These are phyloP conservation scores for Drosophila triauraria DNA, from an alignment of 1,140 invertebrate genomes.

Conservation along the genomic window DNA sequence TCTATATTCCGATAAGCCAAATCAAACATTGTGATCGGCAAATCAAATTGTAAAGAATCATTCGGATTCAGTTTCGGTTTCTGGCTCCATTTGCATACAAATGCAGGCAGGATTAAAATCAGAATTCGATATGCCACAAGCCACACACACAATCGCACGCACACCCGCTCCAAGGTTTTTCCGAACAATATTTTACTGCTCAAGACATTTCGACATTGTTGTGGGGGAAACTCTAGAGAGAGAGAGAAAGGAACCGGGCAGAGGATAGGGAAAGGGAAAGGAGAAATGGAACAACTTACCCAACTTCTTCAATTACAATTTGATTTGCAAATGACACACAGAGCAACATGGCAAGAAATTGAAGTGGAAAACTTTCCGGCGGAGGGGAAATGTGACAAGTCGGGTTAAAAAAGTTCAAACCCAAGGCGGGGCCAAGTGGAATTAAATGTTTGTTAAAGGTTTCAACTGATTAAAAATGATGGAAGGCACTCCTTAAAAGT, in stretches of 20 bases:
- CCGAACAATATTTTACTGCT: slow-evolving; percentile 54
- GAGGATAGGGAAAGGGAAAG: background rate
- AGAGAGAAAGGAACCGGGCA: background rate
- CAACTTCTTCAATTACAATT: slow-evolving; percentile 78
- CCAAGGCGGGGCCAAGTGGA: slow-evolving; percentile 26
- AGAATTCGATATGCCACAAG: slow-evolving; percentile 44
- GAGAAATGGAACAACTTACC: slow-evolving; percentile 31
- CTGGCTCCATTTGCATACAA: slow-evolving; percentile 56
- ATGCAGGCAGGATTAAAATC: slow-evolving; percentile 50
- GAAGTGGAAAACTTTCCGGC: slow-evolving; percentile 57
- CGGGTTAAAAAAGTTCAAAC: slow-evolving; percentile 37
- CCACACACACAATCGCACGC: slow-evolving; percentile 11
- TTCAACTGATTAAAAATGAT: slow-evolving; percentile 47
- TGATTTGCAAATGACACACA: slow-evolving; percentile 75
- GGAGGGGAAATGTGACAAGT: slow-evolving; percentile 40
- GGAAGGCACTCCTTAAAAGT: slow-evolving; percentile 18
- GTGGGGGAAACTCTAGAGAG: slow-evolving; percentile 5
- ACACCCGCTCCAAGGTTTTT: slow-evolving; percentile 17
- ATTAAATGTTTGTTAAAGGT: slow-evolving; percentile 55
- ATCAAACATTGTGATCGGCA: slow-evolving; percentile 33
- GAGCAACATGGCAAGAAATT: slow-evolving; percentile 63
- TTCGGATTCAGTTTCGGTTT: slow-evolving; percentile 34
- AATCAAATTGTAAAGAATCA: slow-evolving; percentile 54
- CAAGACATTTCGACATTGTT: slow-evolving; percentile 40
- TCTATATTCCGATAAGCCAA: slow-evolving; percentile 54